Conservation (phyloP, 1,140 invertebrate genomes). For the Drosophila lowei region DNA sequence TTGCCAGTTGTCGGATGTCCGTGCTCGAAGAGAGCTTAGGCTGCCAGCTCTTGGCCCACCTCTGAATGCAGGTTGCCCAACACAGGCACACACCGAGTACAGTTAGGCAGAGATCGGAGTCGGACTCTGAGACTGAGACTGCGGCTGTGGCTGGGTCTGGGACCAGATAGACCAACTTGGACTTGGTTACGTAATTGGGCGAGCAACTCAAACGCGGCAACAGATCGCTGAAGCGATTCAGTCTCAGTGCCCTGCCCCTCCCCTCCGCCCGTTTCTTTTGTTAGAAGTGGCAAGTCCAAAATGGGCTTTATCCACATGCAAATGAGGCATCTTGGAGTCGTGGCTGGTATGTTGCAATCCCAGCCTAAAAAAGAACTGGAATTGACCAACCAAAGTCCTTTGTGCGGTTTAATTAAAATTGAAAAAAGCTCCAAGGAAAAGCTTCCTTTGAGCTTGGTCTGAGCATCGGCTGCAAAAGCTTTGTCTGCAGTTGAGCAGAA, state of each 20-base stretch:
- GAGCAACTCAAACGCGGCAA: conserved; percentile 46
- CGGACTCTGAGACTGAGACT: neutral
- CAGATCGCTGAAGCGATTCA: conserved; percentile 68
- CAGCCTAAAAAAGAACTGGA: conserved; percentile 24
- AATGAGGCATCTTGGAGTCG: conserved; percentile 41
- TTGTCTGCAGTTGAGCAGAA: neutral
- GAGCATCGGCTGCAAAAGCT: conserved; percentile 15
- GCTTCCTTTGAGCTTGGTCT: conserved; percentile 29
- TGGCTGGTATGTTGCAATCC: conserved; percentile 17
- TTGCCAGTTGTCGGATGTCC: conserved; percentile 40
- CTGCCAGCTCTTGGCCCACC: neutral
- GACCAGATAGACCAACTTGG: conserved; percentile 36
- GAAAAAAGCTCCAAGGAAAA: conserved; percentile 25
- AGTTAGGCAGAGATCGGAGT: conserved; percentile 27
- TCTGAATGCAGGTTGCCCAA: conserved; percentile 27
- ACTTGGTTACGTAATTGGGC: conserved; percentile 59
- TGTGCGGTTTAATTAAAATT: conserved; percentile 9
- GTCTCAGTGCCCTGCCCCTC: conserved; percentile 9
- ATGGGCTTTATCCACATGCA: conserved; percentile 57
- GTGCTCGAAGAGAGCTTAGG: neutral
- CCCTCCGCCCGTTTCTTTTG: conserved; percentile 30
- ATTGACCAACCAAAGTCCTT: conserved; percentile 31
- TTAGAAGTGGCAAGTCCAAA: conserved; percentile 51
- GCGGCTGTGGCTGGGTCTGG: neutral
- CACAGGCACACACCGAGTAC: conserved; percentile 21